Percentiles rank a stretch among this genome's conserved stretches.
Conservation (phyloP, 2,888 invertebrate species). For the Aricia artaxerxes region DNA sequence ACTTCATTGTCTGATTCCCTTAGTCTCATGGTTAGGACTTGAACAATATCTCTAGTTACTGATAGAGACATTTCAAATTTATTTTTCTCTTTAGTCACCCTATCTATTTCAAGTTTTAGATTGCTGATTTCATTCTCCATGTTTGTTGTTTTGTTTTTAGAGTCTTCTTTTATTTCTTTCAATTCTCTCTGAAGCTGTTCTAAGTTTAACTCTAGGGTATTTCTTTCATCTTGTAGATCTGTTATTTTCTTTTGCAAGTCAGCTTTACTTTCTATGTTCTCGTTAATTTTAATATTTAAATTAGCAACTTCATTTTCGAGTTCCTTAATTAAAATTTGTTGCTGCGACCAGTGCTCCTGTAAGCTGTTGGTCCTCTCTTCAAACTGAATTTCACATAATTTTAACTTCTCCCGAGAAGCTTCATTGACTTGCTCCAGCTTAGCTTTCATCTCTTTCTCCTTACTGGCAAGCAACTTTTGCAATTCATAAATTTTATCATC, state of each 20-base stretch:
- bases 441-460: conserved; percentile 70
- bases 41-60: conserved; percentile 80
- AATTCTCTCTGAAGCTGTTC: conserved; percentile 52
- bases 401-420: conserved; percentile 67
- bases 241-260: conserved; percentile 58
- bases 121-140: conserved; percentile 71
- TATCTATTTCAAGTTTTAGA: conserved; percentile 68
- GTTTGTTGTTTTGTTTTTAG: conserved; percentile 61
- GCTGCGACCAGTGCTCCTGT: conserved; percentile 63
- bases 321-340: conserved; percentile 58
- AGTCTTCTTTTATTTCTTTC: conserved; percentile 60
- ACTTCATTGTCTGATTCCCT: conserved; percentile 82
- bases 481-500: conserved; percentile 61
- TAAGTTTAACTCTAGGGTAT: conserved; percentile 56
- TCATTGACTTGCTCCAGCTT: conserved; percentile 74
- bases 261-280: conserved; percentile 59
- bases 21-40: conserved; percentile 79
- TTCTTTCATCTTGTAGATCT: conserved; percentile 57
- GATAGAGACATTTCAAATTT: conserved; percentile 81
- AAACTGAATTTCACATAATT: conserved; percentile 73
- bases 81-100: conserved; percentile 72
- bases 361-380: conserved; percentile 66
- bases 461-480: conserved; percentile 56
- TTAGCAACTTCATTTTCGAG: conserved; percentile 64
- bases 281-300: conserved; percentile 55